Evolutionary conservation across 2,113 vertebrate genomes (phyloP).

Genomic region (Accipiter virgatus): DNA sequence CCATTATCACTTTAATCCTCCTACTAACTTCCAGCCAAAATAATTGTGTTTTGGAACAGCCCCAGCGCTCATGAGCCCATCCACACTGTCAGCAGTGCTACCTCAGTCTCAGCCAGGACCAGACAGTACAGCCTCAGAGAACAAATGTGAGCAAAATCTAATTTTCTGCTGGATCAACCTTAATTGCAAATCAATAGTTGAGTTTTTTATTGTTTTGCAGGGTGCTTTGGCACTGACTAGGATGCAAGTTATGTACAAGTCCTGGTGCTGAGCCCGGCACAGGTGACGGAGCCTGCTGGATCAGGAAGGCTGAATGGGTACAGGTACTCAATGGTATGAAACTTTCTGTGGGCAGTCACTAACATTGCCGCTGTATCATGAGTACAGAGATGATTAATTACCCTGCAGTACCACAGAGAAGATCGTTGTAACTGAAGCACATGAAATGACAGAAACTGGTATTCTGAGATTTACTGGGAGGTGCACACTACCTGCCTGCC

Average conservation of each 20-base stretch:
- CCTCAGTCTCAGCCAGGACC: not conserved
- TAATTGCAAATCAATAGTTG: not conserved
- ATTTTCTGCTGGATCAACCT: not conserved
- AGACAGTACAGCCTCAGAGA: not conserved
- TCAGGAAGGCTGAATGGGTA: not conserved
- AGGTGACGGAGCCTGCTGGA: not conserved
- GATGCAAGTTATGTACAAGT: not conserved
- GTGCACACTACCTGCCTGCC: not conserved
- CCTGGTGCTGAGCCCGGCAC: not conserved
- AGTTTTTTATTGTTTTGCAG: not conserved
- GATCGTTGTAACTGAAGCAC: not conserved
- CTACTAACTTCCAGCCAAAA: not conserved
- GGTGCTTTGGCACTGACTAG: not conserved
- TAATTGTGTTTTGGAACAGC: not conserved
- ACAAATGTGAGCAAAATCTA: not conserved
- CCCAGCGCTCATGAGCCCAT: not conserved
- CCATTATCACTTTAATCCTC: conserved; percentile 19
- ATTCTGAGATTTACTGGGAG: not conserved
- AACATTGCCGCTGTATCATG: accelerated
- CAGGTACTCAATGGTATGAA: not conserved
- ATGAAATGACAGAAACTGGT: not conserved
- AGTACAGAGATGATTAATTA: not conserved
- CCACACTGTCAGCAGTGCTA: not conserved
- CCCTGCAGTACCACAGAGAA: not conserved
- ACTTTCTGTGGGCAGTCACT: not conserved